Evolutionary conservation across 2,888 invertebrate genomes (phyloP).

Genomic region (Drosophila fungiperda): DNA sequence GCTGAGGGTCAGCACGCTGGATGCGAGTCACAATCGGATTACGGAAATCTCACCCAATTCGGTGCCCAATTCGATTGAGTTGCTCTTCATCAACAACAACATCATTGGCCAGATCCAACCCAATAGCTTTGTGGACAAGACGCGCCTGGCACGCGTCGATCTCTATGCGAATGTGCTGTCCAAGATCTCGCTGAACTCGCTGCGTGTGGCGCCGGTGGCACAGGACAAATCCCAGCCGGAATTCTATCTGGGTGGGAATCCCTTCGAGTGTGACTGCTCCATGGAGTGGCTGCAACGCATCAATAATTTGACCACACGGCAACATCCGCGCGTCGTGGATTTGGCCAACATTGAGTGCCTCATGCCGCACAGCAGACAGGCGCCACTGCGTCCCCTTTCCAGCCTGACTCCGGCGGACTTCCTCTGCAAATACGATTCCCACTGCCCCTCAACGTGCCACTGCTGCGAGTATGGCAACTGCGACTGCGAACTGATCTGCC

Average conservation of each 20-base stretch:
- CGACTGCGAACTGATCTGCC: constrained; percentile 98
- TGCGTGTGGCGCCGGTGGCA: constrained; percentile 90
- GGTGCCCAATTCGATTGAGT: constrained; percentile 94
- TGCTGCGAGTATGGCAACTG: constrained; percentile 98
- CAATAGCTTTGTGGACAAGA: constrained; percentile 94
- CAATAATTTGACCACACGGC: constrained; percentile 93
- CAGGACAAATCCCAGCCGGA: constrained; percentile 91
- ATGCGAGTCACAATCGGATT: constrained; percentile 95
- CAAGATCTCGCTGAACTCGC: constrained; percentile 92
- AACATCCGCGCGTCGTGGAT: constrained; percentile 95
- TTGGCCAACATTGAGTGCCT: constrained; percentile 94
- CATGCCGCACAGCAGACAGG: constrained; percentile 93
- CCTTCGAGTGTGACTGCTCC: constrained; percentile 96
- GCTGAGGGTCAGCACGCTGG: constrained; percentile 92
- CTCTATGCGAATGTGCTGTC: constrained; percentile 95
- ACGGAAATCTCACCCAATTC: constrained; percentile 93
- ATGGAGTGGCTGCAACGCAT: constrained; percentile 98
- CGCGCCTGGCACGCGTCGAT: constrained; percentile 93
- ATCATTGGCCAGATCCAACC: constrained; percentile 92
- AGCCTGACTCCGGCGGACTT: constrained; percentile 93
- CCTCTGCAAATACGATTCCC: constrained; percentile 95
- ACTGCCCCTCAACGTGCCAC: constrained; percentile 97
- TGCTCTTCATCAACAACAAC: constrained; percentile 95
- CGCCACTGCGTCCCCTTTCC: constrained; percentile 91
- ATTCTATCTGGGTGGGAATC: constrained; percentile 96